phyloP scores from a whole-genome alignment of 2,888 invertebrate species.

The Synergus japonicus region DNA sequence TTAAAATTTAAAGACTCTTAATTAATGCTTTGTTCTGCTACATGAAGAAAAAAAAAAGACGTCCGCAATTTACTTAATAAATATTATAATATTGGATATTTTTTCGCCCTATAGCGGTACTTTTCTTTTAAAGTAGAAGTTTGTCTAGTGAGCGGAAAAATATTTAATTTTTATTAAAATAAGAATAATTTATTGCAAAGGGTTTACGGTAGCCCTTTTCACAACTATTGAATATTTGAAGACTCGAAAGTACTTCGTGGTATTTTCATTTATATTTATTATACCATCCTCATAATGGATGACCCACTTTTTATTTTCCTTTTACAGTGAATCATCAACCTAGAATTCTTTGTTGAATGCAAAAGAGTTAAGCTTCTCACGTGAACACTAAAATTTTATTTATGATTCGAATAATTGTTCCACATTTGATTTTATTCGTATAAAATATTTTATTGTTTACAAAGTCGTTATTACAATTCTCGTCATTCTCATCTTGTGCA shows the following conservation, averaged over 20 bases:
- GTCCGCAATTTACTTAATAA: too few relatives aligned
- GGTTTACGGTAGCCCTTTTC: too few relatives aligned
- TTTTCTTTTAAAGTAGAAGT: too few relatives aligned
- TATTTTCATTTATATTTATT: background rate
- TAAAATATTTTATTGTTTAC: background rate
- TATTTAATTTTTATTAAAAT: background rate
- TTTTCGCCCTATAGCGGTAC: too few relatives aligned
- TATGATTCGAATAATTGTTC: background rate
- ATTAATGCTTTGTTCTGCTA: background rate
- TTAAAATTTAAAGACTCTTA: too few relatives aligned
- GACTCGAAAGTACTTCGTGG: background rate
- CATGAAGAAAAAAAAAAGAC: too few relatives aligned
- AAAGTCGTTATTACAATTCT: background rate
- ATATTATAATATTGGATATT: too few relatives aligned
- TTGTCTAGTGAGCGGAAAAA: too few relatives aligned
- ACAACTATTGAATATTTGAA: too few relatives aligned
- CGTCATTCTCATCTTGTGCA: background rate
- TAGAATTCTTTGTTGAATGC: background rate
- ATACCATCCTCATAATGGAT: background rate
- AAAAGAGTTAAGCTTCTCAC: background rate
- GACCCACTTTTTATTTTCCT: conserved; percentile 8
- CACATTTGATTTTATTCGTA: background rate
- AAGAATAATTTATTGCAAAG: background rate
- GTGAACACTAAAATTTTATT: background rate
- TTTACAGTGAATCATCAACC: background rate